These are phyloP conservation scores for Laodelphax striatellus DNA, from an alignment of 1,140 invertebrate species.

Conservation along the genomic window DNA sequence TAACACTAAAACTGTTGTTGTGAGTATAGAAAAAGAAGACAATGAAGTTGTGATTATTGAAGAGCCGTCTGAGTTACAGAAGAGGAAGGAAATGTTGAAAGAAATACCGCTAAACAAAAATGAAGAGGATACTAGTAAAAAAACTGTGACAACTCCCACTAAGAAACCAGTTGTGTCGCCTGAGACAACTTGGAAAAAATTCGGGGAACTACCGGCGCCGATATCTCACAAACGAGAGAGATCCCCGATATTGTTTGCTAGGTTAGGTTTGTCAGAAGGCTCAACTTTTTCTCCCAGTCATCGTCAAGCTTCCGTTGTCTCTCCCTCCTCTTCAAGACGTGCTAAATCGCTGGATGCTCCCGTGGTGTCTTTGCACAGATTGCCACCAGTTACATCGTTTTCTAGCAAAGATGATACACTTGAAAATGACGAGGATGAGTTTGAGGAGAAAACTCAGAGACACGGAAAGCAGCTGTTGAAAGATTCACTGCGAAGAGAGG, in stretches of 20 bases:
- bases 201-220: conserved; percentile 21
- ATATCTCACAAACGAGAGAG: conserved; percentile 38
- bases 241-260: conserved; percentile 63
- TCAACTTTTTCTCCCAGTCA: conserved; percentile 58
- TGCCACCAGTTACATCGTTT: conserved; percentile 72
- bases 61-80: too few species aligned
- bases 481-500: conserved; percentile 5
- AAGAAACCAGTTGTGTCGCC: conserved; percentile 39
- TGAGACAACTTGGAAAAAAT: conserved; percentile 42
- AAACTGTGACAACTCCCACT: conserved; percentile 11
- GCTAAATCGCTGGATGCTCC: conserved; percentile 73
- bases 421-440: conserved; percentile 24
- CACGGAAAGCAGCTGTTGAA: not conserved
- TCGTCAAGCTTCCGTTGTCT: conserved; percentile 57
- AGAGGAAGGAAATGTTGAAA: not conserved
- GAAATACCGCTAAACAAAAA: not conserved
- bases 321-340: conserved; percentile 56
- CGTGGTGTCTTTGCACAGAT: conserved; percentile 59
- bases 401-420: conserved; percentile 79
- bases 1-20: conserved; percentile 1
- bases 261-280: conserved; percentile 68
- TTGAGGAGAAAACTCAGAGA: conserved; percentile 22
- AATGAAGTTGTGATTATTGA: too few species aligned
- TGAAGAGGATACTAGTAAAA: conserved; percentile 24
- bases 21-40: not conserved